Percentiles rank a stretch among this genome's conserved stretches.
These are phyloP conservation scores for Cyprinella venusta DNA, from an alignment of 2,797 vertebrate species.

Conservation along the genomic window DNA sequence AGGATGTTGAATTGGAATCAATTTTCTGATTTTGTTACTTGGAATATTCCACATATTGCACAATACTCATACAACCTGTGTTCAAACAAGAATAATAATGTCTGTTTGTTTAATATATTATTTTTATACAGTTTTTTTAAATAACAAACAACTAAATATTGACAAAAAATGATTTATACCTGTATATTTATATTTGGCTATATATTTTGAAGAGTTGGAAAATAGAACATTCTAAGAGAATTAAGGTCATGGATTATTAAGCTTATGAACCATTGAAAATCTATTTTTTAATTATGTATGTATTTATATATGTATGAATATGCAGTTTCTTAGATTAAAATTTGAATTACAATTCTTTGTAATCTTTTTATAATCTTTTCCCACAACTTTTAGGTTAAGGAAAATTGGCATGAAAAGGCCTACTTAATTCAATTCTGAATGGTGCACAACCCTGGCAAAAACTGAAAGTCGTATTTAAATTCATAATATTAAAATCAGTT, in stretches of 20 bases:
- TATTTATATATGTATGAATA: too few species aligned
- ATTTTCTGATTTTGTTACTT: background rate
- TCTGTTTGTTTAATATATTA: background rate
- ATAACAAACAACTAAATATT: background rate
- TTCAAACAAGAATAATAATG: background rate
- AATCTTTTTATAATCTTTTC: too few species aligned
- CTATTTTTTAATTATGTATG: too few species aligned
- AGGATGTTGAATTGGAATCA: background rate
- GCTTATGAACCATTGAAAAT: too few species aligned
- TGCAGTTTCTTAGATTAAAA: background rate
- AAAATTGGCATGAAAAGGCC: background rate
- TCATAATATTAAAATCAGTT: slow-evolving; percentile 2
- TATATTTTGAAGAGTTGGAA: background rate
- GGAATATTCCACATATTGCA: background rate
- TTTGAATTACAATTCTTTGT: background rate
- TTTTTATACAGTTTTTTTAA: background rate
- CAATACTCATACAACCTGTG: too few species aligned
- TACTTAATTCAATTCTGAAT: background rate
- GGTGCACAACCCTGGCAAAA: background rate
- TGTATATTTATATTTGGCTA: background rate
- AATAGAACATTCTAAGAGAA: background rate
- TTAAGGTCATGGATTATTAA: too few species aligned
- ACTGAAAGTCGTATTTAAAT: slow-evolving; percentile 31
- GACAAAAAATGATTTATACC: background rate
- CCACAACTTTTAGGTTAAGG: background rate